Conservation (phyloP, 2,888 invertebrate species). For the Bedellia somnulentella region DNA sequence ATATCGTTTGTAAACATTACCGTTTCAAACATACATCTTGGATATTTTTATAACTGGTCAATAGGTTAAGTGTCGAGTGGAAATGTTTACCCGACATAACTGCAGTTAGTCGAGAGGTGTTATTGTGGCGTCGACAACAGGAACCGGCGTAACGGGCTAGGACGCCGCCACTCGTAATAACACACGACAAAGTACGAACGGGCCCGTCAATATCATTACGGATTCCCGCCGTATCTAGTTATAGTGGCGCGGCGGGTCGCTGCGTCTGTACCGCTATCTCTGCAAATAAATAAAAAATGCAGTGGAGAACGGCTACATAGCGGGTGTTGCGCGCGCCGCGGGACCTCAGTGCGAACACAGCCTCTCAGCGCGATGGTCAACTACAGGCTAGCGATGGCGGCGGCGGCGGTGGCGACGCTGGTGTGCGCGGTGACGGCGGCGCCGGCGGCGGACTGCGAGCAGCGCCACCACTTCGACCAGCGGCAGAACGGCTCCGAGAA, state of each 20-base stretch:
- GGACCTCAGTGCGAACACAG: conserved; percentile 32
- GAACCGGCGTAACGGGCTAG: too few species aligned
- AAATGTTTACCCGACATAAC: too few species aligned
- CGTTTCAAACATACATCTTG: too few species aligned
- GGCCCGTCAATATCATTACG: conserved; percentile 1
- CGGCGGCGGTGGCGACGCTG: conserved; percentile 24
- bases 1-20: too few species aligned
- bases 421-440: conserved; percentile 19
- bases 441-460: conserved; percentile 20
- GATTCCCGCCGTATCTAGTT: conserved; percentile 1
- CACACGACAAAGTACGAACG: background rate
- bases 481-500: conserved; percentile 79
- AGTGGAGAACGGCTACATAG: conserved; percentile 43
- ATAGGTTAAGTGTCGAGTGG: too few species aligned
- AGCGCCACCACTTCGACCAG: conserved; percentile 64
- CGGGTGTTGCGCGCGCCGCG: conserved; percentile 26
- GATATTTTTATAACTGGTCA: too few species aligned
- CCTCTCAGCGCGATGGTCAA: conserved; percentile 44
- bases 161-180: too few species aligned
- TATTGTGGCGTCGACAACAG: too few species aligned
- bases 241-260: conserved; percentile 16
- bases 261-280: conserved; percentile 52
- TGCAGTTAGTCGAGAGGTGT: too few species aligned
- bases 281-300: conserved; percentile 58
- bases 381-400: conserved; percentile 46